Conservation (phyloP, 2,797 vertebrate genomes). For the Propithecus deckenii region DNA sequence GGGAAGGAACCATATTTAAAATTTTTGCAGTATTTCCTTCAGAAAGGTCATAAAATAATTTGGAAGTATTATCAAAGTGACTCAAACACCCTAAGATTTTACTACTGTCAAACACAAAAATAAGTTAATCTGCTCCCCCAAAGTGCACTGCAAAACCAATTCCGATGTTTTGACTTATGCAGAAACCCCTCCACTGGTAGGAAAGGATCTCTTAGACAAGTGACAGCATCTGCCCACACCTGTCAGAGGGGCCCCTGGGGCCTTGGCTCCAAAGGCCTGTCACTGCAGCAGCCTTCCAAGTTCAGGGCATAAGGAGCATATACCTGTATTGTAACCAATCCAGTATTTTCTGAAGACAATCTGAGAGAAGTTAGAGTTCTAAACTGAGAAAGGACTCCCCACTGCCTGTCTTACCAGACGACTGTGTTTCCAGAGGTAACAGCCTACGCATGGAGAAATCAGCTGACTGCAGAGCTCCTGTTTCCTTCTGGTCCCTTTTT, state of each 20-base stretch:
- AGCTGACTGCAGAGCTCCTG: rapidly evolving
- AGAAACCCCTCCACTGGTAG: background rate
- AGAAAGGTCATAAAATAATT: slow-evolving; percentile 37
- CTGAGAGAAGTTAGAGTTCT: background rate
- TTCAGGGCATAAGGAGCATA: background rate
- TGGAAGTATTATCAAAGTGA: slow-evolving; percentile 20
- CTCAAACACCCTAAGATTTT: background rate
- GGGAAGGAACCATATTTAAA: background rate
- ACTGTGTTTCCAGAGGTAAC: background rate
- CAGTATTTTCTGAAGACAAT: background rate
- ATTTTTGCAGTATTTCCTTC: slow-evolving; percentile 44
- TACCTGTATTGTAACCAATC: background rate
- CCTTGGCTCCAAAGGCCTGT: background rate
- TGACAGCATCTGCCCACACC: rapidly evolving
- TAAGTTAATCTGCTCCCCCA: slow-evolving; percentile 25
- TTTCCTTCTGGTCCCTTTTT: background rate
- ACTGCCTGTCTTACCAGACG: background rate
- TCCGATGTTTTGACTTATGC: background rate
- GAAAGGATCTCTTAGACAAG: background rate
- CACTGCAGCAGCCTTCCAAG: background rate
- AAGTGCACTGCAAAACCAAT: background rate
- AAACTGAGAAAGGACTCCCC: background rate
- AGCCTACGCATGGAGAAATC: rapidly evolving
- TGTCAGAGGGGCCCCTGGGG: background rate
- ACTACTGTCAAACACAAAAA: slow-evolving; percentile 17